Base-by-base conservation (phyloP, 1,140 invertebrate species). In the Brachionus asplanchnoidis region DNA sequence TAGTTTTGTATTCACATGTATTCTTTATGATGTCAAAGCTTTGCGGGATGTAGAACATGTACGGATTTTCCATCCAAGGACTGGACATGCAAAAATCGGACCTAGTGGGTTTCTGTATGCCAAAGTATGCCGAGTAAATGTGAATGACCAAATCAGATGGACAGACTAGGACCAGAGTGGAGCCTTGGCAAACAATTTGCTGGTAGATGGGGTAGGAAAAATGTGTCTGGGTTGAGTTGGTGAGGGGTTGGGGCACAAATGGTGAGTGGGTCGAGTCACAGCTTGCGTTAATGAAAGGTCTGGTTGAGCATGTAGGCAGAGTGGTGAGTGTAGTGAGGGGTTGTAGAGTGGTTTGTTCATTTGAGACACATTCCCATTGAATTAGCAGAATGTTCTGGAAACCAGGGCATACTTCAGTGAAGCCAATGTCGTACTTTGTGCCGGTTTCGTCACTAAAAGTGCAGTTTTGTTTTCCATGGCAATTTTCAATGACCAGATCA, bases 171-270 rank as follows among this genome's bases (percentile, higher is more conserved):
- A 82, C 32, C 11, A 82, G n/a, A 5, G 12, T 82, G 0, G 53
- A 60, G n/a, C 53, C 53, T 65, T 82, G 53, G 32, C 79, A 82
- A 28, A 82, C 79, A 60, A 82, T 26, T 82, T 82, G 79, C 56
- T 82, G 79, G 23, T 82, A 65, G 20, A 82, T 60, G 11, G 79
- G 53, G 28, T 60, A 82, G 17, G 28, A 40, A 40, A 65, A 68
- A 11, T 68, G 12, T 14, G 50, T 82, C 0, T 60, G 14, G 2
- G 73, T 77, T 12, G 42, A 77, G 17, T 77, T 77, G 14, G 23
- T 60, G 23, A 82, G 20, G 0, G 28, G n/a, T 36, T 65, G 36
- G n/a, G 60, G 53, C 32, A 40, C 79, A 82, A 8, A 82, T 9
- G 17, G 46, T 6, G 60, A 82, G 23, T 79, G 36, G 8, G 53